Conservation (phyloP, 2,888 invertebrate species). For the Poecilus cupreus region DNA sequence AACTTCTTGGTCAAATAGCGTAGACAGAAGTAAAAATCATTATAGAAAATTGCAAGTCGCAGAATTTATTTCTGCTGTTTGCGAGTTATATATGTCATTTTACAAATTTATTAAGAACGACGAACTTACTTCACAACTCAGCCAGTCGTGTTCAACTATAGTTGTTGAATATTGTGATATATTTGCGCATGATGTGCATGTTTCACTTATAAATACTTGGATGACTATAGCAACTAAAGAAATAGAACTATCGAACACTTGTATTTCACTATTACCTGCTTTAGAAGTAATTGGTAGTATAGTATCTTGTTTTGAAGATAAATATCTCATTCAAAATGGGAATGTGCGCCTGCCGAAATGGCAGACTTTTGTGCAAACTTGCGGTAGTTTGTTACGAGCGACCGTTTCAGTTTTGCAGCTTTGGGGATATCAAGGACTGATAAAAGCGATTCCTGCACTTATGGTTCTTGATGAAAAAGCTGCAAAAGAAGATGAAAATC, state of each 20-base stretch:
- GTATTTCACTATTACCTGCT: conserved; percentile 12
- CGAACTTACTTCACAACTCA: conserved; percentile 64
- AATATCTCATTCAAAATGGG: conserved; percentile 43
- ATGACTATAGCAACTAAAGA: conserved; percentile 71
- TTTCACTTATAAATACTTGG: conserved; percentile 75
- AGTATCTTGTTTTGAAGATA: conserved; percentile 35
- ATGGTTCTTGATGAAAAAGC: conserved; percentile 39
- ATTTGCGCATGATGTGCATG: conserved; percentile 80
- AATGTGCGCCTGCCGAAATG: conserved; percentile 66
- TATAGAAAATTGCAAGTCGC: conserved; percentile 76
- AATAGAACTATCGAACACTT: conserved; percentile 10
- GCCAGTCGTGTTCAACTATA: conserved; percentile 66
- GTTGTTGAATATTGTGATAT: conserved; percentile 86
- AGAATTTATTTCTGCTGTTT: conserved; percentile 74
- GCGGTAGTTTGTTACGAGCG: conserved; percentile 71
- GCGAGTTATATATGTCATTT: conserved; percentile 74
- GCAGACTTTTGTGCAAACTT: conserved; percentile 70
- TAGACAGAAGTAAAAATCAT: conserved; percentile 70
- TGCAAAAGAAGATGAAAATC: conserved; percentile 21
- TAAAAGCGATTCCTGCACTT: conserved; percentile 60
- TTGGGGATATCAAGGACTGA: conserved; percentile 73
- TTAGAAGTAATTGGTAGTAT: conserved; percentile 48
- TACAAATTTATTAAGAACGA: conserved; percentile 72
- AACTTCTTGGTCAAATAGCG: conserved; percentile 79
- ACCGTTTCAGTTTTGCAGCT: conserved; percentile 72